Conservation (phyloP, 2,797 vertebrate genomes). For the Menidia menidia region DNA sequence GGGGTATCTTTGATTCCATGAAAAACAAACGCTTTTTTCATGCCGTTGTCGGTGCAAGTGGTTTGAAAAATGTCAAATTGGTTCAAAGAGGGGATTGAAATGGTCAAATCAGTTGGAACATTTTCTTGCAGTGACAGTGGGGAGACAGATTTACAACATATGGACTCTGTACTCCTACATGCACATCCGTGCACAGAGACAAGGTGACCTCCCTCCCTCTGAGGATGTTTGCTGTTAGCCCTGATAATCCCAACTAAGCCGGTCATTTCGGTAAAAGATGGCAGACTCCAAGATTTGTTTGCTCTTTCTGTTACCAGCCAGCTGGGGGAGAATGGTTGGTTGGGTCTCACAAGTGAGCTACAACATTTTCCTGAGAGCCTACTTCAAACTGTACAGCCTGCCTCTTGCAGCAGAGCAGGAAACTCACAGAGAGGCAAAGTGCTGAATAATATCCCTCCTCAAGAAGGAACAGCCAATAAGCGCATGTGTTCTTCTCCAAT, state of each 20-base stretch:
- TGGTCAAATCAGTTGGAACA: background rate
- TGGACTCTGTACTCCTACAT: conserved; percentile 76
- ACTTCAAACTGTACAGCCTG: background rate
- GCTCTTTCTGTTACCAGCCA: conserved; percentile 25
- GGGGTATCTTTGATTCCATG: background rate
- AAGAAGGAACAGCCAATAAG: conserved; percentile 63
- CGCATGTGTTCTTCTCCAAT: conserved; percentile 33
- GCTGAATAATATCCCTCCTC: conserved; percentile 15
- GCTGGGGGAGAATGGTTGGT: conserved; percentile 14
- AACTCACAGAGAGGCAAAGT: background rate
- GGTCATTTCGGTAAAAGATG: conserved; percentile 70
- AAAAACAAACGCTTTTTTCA: background rate
- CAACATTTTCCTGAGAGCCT: background rate
- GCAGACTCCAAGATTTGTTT: conserved; percentile 50
- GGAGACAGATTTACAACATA: conserved; percentile 75
- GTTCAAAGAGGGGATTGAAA: background rate
- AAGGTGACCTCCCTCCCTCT: conserved; percentile 64
- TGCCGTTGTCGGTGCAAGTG: background rate
- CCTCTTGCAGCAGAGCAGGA: conserved; percentile 3
- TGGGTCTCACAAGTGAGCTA: background rate
- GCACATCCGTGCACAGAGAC: conserved; percentile 59
- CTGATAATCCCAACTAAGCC: conserved; percentile 79
- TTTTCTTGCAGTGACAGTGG: conserved; percentile 2
- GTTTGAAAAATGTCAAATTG: background rate
- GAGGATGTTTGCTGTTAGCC: conserved; percentile 70